Evolutionary conservation across 2,797 vertebrate genomes (phyloP).

Genomic region (Aldrovandia affinis): DNA sequence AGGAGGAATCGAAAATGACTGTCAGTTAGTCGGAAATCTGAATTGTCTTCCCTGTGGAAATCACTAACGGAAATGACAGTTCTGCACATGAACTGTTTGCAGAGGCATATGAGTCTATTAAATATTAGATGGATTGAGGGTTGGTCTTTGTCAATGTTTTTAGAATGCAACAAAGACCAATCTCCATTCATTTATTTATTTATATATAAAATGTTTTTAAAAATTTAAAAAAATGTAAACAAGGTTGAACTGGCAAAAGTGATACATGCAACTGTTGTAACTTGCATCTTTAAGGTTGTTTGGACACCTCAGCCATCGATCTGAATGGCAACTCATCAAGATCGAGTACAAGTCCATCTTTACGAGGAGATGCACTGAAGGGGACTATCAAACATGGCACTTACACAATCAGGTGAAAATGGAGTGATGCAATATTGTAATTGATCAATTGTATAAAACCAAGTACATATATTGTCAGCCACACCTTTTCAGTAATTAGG

Average conservation of each 20-base stretch:
- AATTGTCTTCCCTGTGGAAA: not conserved
- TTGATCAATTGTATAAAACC: not conserved
- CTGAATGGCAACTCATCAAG: constrained; percentile 96
- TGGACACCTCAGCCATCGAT: constrained; percentile 92
- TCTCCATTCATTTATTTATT: too few species aligned
- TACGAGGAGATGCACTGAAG: constrained; percentile 83
- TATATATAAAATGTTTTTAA: too few species aligned
- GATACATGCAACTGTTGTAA: constrained; percentile 6
- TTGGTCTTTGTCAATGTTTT: too few species aligned
- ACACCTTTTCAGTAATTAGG: not conserved
- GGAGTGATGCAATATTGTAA: not conserved
- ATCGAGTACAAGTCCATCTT: constrained; percentile 93
- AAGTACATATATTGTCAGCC: not conserved
- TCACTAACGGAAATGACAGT: too few species aligned
- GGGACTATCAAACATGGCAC: constrained; percentile 93
- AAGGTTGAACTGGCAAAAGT: not conserved
- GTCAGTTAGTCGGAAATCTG: not conserved
- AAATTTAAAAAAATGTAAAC: too few species aligned
- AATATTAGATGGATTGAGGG: too few species aligned
- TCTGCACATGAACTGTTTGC: too few species aligned
- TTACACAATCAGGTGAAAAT: constrained; percentile 88
- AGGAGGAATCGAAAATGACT: not conserved
- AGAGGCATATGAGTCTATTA: too few species aligned
- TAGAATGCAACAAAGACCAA: too few species aligned
- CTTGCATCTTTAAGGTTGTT: constrained; percentile 79